Evolutionary conservation across 2,888 invertebrate species (phyloP).

Genomic region (Notocelia uddmanniana): DNA sequence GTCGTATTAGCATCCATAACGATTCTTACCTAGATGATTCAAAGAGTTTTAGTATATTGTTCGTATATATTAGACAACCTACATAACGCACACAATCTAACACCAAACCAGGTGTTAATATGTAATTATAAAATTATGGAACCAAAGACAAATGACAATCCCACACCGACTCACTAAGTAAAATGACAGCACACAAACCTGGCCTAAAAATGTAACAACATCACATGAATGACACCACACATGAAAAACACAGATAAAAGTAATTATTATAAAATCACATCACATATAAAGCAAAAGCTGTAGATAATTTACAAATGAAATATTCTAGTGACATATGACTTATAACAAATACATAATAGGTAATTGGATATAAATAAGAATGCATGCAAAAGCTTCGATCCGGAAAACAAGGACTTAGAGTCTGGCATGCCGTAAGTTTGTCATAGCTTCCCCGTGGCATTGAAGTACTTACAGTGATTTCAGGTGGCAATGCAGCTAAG

Average conservation of each 20-base stretch:
- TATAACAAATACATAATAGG: neutral
- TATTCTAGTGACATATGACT: neutral
- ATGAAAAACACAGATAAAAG: neutral
- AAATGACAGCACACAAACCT: constrained; percentile 19
- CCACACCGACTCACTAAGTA: constrained; percentile 1
- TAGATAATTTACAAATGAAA: neutral
- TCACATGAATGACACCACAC: constrained; percentile 9
- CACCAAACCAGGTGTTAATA: constrained; percentile 2
- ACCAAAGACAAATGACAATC: constrained; percentile 18
- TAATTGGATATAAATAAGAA: neutral
- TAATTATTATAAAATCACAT: neutral
- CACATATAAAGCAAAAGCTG: constrained; percentile 6
- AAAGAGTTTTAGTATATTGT: constrained; percentile 38
- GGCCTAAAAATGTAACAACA: neutral
- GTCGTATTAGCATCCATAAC: constrained; percentile 97
- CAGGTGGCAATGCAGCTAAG: constrained; percentile 92
- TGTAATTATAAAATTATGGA: neutral
- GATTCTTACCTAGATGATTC: constrained; percentile 91
- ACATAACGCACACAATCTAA: neutral
- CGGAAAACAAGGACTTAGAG: constrained; percentile 13
- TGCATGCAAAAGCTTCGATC: constrained; percentile 1
- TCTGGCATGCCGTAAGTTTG: constrained; percentile 24
- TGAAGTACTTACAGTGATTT: constrained; percentile 91
- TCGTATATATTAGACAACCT: neutral
- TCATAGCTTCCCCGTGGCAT: constrained; percentile 49